A percentile compares a stretch with the other conserved stretches of the same genome.
These are phyloP conservation scores for Tauraco hartlaubi DNA, from an alignment of 2,797 vertebrate genomes.

Conservation along the genomic window DNA sequence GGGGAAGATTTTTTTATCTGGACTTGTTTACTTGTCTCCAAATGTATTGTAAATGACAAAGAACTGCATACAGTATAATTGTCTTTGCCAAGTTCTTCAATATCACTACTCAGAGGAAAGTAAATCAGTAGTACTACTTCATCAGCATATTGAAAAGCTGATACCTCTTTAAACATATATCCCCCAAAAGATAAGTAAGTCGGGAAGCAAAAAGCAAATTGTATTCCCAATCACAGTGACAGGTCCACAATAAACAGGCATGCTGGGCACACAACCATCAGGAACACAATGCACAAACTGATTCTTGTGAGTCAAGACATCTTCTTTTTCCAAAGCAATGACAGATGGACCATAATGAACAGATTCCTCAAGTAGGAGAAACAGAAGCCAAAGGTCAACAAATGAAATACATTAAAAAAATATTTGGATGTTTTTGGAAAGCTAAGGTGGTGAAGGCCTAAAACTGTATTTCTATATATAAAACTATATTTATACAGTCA, in stretches of 20 bases:
- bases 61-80: background rate
- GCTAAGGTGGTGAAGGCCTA: background rate
- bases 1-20: background rate
- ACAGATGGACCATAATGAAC: background rate
- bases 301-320: background rate
- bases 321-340: background rate
- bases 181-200: background rate
- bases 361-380: background rate
- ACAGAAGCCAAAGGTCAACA: background rate
- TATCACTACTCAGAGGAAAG: background rate
- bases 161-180: background rate
- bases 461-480: background rate
- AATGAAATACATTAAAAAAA: background rate
- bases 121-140: background rate
- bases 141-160: background rate
- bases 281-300: fast-evolving
- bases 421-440: background rate
- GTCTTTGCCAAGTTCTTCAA: background rate
- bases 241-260: background rate
- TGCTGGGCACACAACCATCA: background rate
- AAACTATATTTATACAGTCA: background rate
- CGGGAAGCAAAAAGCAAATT: background rate
- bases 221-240: background rate
- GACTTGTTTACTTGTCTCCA: background rate
- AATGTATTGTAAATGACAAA: background rate